phyloP scores from a whole-genome alignment of 2,888 invertebrate species.

The Cybosia mesomella region DNA sequence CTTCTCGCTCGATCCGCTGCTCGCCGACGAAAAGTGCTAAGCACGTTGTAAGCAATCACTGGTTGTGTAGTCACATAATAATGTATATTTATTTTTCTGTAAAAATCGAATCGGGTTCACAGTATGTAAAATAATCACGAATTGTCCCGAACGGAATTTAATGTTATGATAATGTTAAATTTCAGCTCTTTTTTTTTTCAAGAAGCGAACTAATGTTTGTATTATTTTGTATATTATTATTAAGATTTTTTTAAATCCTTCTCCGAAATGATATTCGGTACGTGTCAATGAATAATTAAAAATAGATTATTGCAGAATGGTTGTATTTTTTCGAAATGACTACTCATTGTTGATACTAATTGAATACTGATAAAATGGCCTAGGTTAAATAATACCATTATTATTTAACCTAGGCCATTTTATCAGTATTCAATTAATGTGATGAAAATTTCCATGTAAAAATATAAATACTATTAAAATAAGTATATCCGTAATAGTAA shows the following conservation, averaged over 20 bases:
- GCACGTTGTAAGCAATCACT: conserved; percentile 66
- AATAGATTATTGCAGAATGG: conserved; percentile 79
- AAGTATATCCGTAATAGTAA: conserved; percentile 85
- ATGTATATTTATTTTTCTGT: conserved; percentile 85
- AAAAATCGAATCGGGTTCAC: conserved; percentile 76
- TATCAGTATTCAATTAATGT: conserved; percentile 82
- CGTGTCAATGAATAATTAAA: conserved; percentile 72
- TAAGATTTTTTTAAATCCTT: conserved; percentile 80
- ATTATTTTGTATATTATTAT: conserved; percentile 87
- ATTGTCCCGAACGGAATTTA: conserved; percentile 74
- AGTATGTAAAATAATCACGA: conserved; percentile 77
- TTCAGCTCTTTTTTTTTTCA: conserved; percentile 70
- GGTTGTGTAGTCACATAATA: conserved; percentile 81
- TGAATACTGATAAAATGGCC: conserved; percentile 83
- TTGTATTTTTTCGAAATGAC: conserved; percentile 84
- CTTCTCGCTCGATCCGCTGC: conserved; percentile 80
- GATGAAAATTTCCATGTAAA: conserved; percentile 87
- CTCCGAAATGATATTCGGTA: conserved; percentile 66
- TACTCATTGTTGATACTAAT: conserved; percentile 81
- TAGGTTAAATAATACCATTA: too few relatives aligned
- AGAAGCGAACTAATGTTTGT: conserved; percentile 81
- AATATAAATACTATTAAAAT: conserved; percentile 85
- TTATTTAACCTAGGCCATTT: conserved; percentile 83
- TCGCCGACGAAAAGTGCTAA: conserved; percentile 85
- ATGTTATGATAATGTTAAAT: conserved; percentile 78